Evolutionary conservation across 2,113 vertebrate species (phyloP).

Genomic region (Macroglossus sobrinus): DNA sequence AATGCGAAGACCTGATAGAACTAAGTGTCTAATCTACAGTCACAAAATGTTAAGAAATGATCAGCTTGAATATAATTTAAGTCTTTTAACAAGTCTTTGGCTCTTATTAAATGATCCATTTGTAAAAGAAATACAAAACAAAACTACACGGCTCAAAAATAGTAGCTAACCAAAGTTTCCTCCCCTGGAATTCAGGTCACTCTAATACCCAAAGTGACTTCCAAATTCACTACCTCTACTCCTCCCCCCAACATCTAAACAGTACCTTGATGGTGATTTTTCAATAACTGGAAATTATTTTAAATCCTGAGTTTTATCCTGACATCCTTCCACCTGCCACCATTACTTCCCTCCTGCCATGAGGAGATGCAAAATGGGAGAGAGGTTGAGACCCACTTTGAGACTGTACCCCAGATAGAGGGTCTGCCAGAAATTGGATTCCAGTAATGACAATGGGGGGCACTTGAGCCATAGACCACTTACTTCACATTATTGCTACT

Average conservation of each 20-base stretch:
- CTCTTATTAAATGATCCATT: neutral
- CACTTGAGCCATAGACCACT: neutral
- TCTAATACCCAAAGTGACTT: neutral
- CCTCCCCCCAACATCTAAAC: neutral
- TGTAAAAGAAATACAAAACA: neutral
- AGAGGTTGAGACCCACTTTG: neutral
- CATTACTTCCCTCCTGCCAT: neutral
- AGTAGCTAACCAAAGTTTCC: neutral
- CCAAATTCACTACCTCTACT: neutral
- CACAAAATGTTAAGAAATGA: neutral
- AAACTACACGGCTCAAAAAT: neutral
- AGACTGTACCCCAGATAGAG: neutral
- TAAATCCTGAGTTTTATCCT: neutral
- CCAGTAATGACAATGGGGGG: neutral
- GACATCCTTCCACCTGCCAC: neutral
- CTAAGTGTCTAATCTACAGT: neutral
- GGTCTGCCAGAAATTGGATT: neutral
- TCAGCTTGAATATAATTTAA: neutral
- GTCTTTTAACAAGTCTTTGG: neutral
- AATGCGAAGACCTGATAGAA: neutral
- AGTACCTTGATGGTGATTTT: neutral
- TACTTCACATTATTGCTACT: neutral
- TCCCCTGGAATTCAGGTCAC: neutral
- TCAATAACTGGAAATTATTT: neutral
- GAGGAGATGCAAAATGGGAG: neutral